Evolutionary conservation across 2,113 vertebrate species (phyloP).

Genomic region (Taurulus bubalis): DNA sequence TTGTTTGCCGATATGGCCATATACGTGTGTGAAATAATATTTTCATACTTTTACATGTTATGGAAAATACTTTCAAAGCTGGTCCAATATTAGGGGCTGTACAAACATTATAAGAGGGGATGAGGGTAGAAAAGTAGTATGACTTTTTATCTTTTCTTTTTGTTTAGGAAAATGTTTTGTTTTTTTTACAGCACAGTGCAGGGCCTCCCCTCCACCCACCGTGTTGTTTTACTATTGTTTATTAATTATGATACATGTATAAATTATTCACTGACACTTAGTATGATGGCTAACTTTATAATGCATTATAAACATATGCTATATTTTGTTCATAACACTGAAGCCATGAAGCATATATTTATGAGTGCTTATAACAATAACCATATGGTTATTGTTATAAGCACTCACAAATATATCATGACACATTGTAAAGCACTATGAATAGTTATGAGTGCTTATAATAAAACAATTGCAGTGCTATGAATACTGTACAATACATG

Average conservation of each 20-base stretch:
- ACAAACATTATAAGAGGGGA: slow-evolving; percentile 18
- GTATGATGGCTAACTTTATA: background rate
- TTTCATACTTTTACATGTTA: background rate
- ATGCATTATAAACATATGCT: background rate
- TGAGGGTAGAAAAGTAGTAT: background rate
- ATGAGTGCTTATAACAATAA: no score
- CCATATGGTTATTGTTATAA: no score
- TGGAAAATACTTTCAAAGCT: background rate
- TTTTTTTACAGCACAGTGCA: background rate
- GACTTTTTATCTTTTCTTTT: slow-evolving; percentile 7
- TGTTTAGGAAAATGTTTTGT: background rate
- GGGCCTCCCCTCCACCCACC: background rate
- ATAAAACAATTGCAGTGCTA: background rate
- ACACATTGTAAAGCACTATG: background rate
- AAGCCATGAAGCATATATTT: no score
- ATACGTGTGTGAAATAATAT: slow-evolving; percentile 1
- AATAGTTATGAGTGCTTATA: background rate
- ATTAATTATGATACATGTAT: background rate
- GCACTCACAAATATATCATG: no score
- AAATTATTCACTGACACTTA: background rate
- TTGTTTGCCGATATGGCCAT: background rate
- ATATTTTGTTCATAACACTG: no score
- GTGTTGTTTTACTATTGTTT: background rate
- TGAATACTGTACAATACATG: background rate
- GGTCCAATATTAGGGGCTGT: slow-evolving; percentile 15